Conservation (phyloP, 2,797 vertebrate species). For the Psittacula echo region DNA sequence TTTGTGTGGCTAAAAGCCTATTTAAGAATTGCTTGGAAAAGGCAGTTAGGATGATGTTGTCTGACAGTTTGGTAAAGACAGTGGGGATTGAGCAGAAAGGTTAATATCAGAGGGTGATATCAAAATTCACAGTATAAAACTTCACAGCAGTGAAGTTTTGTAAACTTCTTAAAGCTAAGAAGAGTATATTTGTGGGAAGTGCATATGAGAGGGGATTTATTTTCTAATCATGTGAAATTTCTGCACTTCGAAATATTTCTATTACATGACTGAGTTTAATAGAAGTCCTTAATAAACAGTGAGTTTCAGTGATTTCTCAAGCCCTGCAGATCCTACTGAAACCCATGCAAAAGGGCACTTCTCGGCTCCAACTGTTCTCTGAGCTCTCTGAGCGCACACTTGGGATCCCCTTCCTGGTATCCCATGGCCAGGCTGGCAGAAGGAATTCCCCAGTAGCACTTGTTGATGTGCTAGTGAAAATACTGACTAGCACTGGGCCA, state of each 20-base stretch:
- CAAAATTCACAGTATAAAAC: slow-evolving; percentile 42
- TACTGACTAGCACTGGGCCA: rapidly evolving
- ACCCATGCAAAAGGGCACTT: neutral
- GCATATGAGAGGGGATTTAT: slow-evolving; percentile 5
- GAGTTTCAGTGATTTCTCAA: neutral
- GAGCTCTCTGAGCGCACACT: neutral
- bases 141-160: slow-evolving; percentile 37
- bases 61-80: slow-evolving; percentile 60
- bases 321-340: neutral
- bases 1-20: slow-evolving; percentile 31
- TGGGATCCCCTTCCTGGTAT: rapidly evolving
- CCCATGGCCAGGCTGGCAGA: rapidly evolving
- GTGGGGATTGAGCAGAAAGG: slow-evolving; percentile 40
- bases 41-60: slow-evolving; percentile 46
- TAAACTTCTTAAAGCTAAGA: neutral
- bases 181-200: slow-evolving; percentile 18
- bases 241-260: slow-evolving; percentile 25
- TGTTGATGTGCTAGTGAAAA: neutral
- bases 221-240: slow-evolving; percentile 42
- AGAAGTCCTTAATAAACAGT: neutral
- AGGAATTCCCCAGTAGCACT: neutral
- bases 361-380: neutral
- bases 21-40: slow-evolving; percentile 38
- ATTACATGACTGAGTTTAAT: neutral
- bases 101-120: slow-evolving; percentile 56